phyloP scores from a whole-genome alignment of 2,888 invertebrate species.

The Trissolcus brochymenae region DNA sequence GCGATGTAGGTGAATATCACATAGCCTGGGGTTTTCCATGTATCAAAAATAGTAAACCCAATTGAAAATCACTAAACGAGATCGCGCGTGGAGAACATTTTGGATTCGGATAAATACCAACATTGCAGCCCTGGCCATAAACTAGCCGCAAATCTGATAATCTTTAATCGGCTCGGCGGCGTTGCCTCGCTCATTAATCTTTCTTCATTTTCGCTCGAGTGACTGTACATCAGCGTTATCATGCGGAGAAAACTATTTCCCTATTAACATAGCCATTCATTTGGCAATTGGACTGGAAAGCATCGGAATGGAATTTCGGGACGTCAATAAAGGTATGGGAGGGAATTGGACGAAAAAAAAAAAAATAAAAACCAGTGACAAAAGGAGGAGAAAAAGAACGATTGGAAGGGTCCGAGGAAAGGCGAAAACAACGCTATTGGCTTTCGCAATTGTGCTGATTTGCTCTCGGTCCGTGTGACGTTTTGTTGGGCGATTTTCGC shows the following conservation, averaged over 20 bases:
- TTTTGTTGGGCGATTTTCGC: constrained; percentile 43
- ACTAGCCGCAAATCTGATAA: constrained; percentile 37
- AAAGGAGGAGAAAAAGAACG: constrained; percentile 5
- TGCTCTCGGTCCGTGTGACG: constrained; percentile 35
- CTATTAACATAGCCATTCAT: constrained; percentile 39
- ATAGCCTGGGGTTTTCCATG: constrained; percentile 18
- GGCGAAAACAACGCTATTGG: constrained; percentile 55
- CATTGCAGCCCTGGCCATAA: constrained; percentile 20
- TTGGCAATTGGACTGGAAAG: constrained; percentile 11
- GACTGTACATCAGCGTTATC: constrained; percentile 38
- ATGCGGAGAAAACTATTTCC: constrained; percentile 31
- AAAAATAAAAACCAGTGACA: constrained; percentile 6
- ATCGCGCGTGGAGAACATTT: constrained; percentile 27
- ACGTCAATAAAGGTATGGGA: constrained; percentile 44
- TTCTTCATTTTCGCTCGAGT: constrained; percentile 41
- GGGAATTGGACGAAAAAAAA: neutral
- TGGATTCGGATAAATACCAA: constrained; percentile 32
- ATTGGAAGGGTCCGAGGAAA: constrained; percentile 3
- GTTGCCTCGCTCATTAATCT: constrained; percentile 43
- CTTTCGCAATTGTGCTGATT: constrained; percentile 52
- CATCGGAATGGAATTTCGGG: constrained; percentile 23
- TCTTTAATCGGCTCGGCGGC: constrained; percentile 30
- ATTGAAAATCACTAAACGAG: constrained; percentile 30
- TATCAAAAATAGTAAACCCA: constrained; percentile 37
- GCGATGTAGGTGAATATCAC: constrained; percentile 29